Percentiles rank a stretch among this genome's conserved stretches.
Evolutionary conservation across 2,797 vertebrate species (phyloP).

Genomic region (Orestias chungarensis): DNA sequence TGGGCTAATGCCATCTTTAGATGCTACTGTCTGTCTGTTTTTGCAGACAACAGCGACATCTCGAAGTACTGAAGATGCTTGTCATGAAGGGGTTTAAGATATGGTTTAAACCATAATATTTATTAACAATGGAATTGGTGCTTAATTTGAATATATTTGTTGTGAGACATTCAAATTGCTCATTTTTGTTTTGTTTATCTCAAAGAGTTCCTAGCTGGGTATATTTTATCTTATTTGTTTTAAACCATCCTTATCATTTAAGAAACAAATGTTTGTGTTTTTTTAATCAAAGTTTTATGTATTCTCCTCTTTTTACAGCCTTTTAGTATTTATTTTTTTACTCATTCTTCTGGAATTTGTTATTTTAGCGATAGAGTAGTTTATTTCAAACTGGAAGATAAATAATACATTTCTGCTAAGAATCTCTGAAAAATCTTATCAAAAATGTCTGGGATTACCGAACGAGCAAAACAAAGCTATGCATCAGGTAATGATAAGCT

Average conservation of each 20-base stretch:
- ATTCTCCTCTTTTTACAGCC: background rate
- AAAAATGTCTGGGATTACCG: conserved; percentile 1
- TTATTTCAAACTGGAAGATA: background rate
- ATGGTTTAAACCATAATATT: background rate
- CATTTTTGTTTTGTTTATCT: background rate
- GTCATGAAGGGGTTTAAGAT: background rate
- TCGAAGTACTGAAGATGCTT: background rate
- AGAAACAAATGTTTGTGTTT: background rate
- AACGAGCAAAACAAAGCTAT: conserved; percentile 17
- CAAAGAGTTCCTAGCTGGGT: background rate
- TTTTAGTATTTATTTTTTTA: background rate
- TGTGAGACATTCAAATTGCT: no score
- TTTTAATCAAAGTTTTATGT: background rate
- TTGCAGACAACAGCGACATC: background rate
- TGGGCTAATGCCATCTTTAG: background rate
- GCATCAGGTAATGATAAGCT: conserved; percentile 61
- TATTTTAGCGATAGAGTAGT: background rate
- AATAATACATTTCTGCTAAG: background rate
- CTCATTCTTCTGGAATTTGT: background rate
- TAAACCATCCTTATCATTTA: background rate
- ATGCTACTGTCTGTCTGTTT: background rate
- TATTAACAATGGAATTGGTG: background rate
- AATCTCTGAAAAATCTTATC: background rate
- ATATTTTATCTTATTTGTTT: background rate
- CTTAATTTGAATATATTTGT: no score